Percentiles rank a stretch among this genome's conserved stretches.
phyloP scores from a whole-genome alignment of 2,888 invertebrate genomes.

The Congeria kusceri region DNA sequence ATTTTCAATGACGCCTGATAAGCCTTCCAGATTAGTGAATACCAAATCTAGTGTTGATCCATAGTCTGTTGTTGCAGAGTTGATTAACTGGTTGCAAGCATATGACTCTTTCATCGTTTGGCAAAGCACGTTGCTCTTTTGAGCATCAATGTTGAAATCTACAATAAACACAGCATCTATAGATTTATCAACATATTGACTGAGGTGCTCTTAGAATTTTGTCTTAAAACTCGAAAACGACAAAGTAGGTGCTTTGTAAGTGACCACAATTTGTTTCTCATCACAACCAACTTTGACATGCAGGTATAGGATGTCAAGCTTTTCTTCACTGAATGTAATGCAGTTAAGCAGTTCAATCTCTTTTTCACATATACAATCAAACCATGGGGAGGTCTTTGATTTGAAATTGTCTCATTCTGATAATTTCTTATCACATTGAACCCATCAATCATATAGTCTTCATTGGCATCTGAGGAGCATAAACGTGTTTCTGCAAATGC shows the following conservation, averaged over 20 bases:
- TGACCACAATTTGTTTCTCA: constrained; percentile 35
- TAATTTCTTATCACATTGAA: constrained; percentile 37
- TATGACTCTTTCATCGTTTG: constrained; percentile 16
- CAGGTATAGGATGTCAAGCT: constrained; percentile 14
- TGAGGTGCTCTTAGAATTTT: background rate
- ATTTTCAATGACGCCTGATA: constrained; percentile 27
- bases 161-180: constrained; percentile 31
- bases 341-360: constrained; percentile 4
- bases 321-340: background rate
- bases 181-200: constrained; percentile 10
- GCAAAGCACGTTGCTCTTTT: background rate
- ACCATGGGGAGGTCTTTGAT: constrained; percentile 45
- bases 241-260: constrained; percentile 29
- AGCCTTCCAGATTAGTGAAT: constrained; percentile 30
- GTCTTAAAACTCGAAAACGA: background rate
- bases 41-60: constrained; percentile 34
- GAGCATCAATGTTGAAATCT: constrained; percentile 40
- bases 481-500: constrained; percentile 35
- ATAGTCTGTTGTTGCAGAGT: constrained; percentile 42
- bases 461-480: constrained; percentile 11
- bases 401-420: constrained; percentile 12
- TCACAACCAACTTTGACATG: background rate
- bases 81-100: constrained; percentile 21
- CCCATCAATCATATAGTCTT: constrained; percentile 19
- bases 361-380: constrained; percentile 44